Percentiles rank a stretch among this genome's conserved stretches.
Conservation (phyloP, 2,113 vertebrate genomes). For the Thalassarche chlororhynchos region DNA sequence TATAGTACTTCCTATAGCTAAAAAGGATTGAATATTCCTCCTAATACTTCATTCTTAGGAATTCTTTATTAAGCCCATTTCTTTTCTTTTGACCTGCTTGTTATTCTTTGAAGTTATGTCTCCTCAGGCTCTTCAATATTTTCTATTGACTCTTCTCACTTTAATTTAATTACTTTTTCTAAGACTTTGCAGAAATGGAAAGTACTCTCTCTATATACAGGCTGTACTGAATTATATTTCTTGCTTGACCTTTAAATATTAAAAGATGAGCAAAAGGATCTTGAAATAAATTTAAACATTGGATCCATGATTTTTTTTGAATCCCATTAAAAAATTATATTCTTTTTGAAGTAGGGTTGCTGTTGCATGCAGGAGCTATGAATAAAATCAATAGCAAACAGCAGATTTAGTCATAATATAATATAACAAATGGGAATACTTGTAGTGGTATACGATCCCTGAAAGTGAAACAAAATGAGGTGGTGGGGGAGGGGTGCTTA, state of each 20-base stretch:
- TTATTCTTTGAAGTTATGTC: slow-evolving; percentile 49
- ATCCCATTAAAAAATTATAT: slow-evolving; percentile 30
- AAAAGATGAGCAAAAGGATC: slow-evolving; percentile 38
- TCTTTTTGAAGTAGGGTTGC: slow-evolving; percentile 7
- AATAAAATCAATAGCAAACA: slow-evolving; percentile 61
- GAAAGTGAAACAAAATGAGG: slow-evolving; percentile 17
- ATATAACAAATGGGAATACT: not conserved
- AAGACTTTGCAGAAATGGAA: slow-evolving; percentile 16
- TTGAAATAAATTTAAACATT: slow-evolving; percentile 46
- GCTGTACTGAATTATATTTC: not conserved
- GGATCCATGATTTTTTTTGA: not conserved
- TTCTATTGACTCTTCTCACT: slow-evolving; percentile 52
- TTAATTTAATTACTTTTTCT: slow-evolving; percentile 65
- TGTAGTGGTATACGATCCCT: not conserved
- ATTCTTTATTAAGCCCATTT: not conserved
- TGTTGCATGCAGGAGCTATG: not conserved
- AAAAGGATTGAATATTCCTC: not conserved
- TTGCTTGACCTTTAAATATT: slow-evolving; percentile 68
- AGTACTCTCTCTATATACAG: not conserved
- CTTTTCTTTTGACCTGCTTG: slow-evolving; percentile 6
- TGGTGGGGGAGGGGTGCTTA: not conserved
- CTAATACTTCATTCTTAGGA: not conserved
- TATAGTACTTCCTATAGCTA: not conserved
- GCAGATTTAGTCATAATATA: not conserved
- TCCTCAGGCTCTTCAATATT: slow-evolving; percentile 47